A percentile compares a stretch with the other conserved stretches of the same genome.
phyloP scores from a whole-genome alignment of 92 coral and sea anemone genomes.

The Umimayanthus kanabou region DNA sequence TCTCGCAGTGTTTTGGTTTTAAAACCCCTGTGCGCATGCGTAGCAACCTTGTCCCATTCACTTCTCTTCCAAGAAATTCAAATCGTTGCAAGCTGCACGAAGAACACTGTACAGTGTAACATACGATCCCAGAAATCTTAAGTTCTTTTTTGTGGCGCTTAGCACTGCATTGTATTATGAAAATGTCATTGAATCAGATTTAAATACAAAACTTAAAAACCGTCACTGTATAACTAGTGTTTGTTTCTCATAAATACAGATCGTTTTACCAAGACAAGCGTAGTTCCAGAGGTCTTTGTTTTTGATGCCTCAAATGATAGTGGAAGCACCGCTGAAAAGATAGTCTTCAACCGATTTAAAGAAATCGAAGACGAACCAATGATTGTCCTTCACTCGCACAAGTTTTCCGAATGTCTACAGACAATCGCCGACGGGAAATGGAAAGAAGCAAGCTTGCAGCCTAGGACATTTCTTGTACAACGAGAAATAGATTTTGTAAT shows the following conservation, averaged over 20 bases:
- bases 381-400: not conserved
- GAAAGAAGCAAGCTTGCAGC: not conserved
- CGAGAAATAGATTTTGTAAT: constrained; percentile 20
- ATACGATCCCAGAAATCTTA: too few relatives aligned
- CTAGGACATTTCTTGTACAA: not conserved
- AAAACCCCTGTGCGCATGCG: too few relatives aligned
- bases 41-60: too few relatives aligned
- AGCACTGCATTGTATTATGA: too few relatives aligned
- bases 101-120: too few relatives aligned
- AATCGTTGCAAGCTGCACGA: too few relatives aligned
- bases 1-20: too few relatives aligned
- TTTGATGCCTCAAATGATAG: not conserved
- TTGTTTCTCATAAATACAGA: not conserved
- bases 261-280: not conserved
- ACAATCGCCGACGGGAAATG: not conserved
- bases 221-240: too few relatives aligned
- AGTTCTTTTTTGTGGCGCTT: too few relatives aligned
- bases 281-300: not conserved
- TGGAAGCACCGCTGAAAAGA: not conserved
- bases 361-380: not conserved
- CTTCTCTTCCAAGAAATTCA: too few relatives aligned
- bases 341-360: not conserved
- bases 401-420: not conserved
- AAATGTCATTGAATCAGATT: too few relatives aligned
- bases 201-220: too few relatives aligned